A percentile compares a stretch with the other conserved stretches of the same genome.
Conservation (phyloP, 2,888 invertebrate species). For the Timema podura region DNA sequence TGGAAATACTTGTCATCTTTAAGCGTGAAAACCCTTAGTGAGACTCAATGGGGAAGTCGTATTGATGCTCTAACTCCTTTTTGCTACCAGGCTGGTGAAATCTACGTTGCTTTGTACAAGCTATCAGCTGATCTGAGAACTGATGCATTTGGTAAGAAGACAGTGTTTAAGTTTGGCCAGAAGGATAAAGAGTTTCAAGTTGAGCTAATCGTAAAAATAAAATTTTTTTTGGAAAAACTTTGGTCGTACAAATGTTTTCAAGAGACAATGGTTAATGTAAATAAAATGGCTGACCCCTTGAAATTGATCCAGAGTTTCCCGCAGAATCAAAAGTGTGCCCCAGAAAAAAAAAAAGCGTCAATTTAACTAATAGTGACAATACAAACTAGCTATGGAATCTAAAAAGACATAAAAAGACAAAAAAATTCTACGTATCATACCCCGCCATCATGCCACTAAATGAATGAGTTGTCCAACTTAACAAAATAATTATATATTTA, state of each 20-base stretch:
- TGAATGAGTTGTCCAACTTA: not conserved
- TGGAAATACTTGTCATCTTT: no score
- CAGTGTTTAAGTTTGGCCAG: conserved; percentile 3
- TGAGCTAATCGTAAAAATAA: not conserved
- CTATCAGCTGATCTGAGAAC: not conserved
- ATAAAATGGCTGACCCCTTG: not conserved
- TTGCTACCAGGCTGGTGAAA: conserved; percentile 1
- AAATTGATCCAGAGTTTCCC: not conserved
- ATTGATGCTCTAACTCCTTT: not conserved
- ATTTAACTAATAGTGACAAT: not conserved
- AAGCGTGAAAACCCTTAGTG: not conserved
- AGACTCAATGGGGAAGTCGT: not conserved
- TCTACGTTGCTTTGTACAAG: conserved; percentile 2
- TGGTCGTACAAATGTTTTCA: not conserved
- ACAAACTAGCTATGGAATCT: not conserved
- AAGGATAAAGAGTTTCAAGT: not conserved
- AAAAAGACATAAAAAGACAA: not conserved
- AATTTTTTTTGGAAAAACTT: not conserved
- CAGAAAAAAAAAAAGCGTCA: conserved; percentile 1
- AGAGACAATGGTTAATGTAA: conserved; percentile 6
- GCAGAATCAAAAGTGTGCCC: not conserved
- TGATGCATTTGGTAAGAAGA: conserved; percentile 1
- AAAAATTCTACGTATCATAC: not conserved
- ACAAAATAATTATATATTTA: not conserved
- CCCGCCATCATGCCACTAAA: not conserved